Evolutionary conservation across 1,140 invertebrate species (phyloP), one percentile per base, ranked within the genome.

Genomic region (Tenebrio molitor): DNA sequence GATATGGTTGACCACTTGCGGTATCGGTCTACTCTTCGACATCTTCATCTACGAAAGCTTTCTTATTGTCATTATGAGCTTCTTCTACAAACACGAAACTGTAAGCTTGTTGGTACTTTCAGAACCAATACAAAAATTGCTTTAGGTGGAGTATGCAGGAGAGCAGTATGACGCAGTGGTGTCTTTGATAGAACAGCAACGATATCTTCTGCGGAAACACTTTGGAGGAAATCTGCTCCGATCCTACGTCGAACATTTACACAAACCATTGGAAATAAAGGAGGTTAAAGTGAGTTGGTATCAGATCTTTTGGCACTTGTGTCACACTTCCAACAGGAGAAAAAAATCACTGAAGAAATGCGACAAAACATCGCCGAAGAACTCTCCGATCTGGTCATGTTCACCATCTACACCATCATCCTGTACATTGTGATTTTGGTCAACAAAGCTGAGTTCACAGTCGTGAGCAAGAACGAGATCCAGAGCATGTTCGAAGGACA

Each of bases 201-300:
- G 69, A n/a, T 12, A 10, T n/a, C 33, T 29, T 10, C 8, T 74
- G 1, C 66, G 53, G 2, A 8, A 25, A 41, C 70, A 46, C 10
- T 64, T 74, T 44, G 79, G 79, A 34, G 14, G 23, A 1, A 16
- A 64, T 15, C 33, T 25, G 42, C 39, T 80, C 5, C 71, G 77
- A 44, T 76, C 79, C 0, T 78, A 77, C 66, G 74, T 78, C 2
- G 33, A 46, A 21, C 75, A 79, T 50, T 19, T 78, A 7, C 78
- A 80, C 53, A 62, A 50, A 53, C 67, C 68, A 29, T 8, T 29
- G 8, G 8, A 3, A 29, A 29, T 4, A 3, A 4, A 29, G 3
- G 3, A 29, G 25, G 25, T 29, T 8, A 29, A 29, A n/a, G n/a
- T n/a, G 72, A 74, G n/a, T n/a, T n/a, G n/a, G n/a, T n/a, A n/a